phyloP scores from a whole-genome alignment of 2,797 vertebrate genomes.

The Microchirus variegatus region DNA sequence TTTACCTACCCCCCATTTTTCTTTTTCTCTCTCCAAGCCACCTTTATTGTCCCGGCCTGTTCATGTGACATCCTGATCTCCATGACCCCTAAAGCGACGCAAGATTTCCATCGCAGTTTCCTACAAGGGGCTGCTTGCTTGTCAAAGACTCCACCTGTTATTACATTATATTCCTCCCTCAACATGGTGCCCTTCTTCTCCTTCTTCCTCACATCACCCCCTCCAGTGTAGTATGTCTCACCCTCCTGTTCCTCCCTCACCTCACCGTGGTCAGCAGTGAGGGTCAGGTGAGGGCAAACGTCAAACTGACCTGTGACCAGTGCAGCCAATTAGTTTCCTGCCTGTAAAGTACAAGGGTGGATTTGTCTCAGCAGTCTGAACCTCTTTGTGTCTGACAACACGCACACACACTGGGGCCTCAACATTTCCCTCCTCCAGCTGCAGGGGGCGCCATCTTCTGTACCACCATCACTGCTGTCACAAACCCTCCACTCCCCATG shows the following conservation, averaged over 20 bases:
- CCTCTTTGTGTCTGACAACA: slow-evolving; percentile 55
- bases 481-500: not conserved
- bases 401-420: slow-evolving; percentile 17
- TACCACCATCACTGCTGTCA: slow-evolving; percentile 5
- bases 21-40: slow-evolving; percentile 2
- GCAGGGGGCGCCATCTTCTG: slow-evolving; percentile 56
- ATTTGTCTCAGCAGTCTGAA: slow-evolving; percentile 22
- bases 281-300: slow-evolving; percentile 28
- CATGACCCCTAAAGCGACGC: slow-evolving; percentile 46
- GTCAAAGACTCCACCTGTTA: slow-evolving; percentile 1
- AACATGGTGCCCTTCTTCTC: not conserved
- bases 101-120: slow-evolving; percentile 23
- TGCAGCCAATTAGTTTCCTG: slow-evolving; percentile 24
- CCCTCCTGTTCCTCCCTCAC: not conserved
- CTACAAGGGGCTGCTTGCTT: slow-evolving; percentile 35
- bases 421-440: slow-evolving; percentile 35
- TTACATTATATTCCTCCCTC: slow-evolving; percentile 13
- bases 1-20: slow-evolving; percentile 4
- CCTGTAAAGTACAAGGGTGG: slow-evolving; percentile 4
- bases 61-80: slow-evolving; percentile 34
- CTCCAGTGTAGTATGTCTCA: not conserved
- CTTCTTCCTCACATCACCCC: not conserved
- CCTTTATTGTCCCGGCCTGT: slow-evolving; percentile 41
- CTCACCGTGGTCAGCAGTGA: not conserved
- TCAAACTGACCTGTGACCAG: slow-evolving; percentile 31